Base-by-base conservation (phyloP, 2,888 invertebrate species). In the Lasius platythorax region DNA sequence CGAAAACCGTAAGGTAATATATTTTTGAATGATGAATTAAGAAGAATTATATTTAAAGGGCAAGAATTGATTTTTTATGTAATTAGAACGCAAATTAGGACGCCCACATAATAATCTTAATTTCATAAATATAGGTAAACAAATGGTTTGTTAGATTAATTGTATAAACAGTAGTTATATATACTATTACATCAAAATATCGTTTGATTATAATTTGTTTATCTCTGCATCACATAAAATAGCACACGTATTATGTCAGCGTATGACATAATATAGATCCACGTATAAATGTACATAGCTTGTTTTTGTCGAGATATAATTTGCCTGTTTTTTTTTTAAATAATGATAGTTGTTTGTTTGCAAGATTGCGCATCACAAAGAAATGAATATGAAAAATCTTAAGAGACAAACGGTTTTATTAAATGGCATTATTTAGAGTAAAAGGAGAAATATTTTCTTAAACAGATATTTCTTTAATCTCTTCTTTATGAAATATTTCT, bases 401-500 rank as follows among this genome's bases (percentile, higher is more conserved):
- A 18, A 43, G 33, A 66, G 43, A 12, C 23, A 23, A 5, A 18
- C 6, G n/a, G 11, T 23, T 72, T 73, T 11, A 43, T 30, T 23
- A n/a, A 23, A 12, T 74, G 4, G 40, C 18, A n/a, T 58, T 28
- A 61, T 73, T 73, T 43, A 1, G 28, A 73, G 8, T 37, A 72
- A 23, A 15, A 40, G 23, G 12, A 37, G 18, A 33, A 53, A 67
- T 11, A 70, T 23, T 53, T 40, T 43, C 15, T 67, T 15, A 43
- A 28, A 81, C 33, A 67, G 56, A 37, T 56, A 56, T 53, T 2
- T 50, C 50, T 64, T 72, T 58, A 78, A 83, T 86, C 70, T 84
- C 63, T 64, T 33, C 66, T 68, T 33, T 74, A 81, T 85, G 75
- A 76, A 76, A 82, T 72, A 82, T 63, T 50, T 28, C 8, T 3